Evolutionary conservation across 2,888 invertebrate species (phyloP), one percentile per base, ranked within the genome.

Genomic region (Synergus gifuensis): DNA sequence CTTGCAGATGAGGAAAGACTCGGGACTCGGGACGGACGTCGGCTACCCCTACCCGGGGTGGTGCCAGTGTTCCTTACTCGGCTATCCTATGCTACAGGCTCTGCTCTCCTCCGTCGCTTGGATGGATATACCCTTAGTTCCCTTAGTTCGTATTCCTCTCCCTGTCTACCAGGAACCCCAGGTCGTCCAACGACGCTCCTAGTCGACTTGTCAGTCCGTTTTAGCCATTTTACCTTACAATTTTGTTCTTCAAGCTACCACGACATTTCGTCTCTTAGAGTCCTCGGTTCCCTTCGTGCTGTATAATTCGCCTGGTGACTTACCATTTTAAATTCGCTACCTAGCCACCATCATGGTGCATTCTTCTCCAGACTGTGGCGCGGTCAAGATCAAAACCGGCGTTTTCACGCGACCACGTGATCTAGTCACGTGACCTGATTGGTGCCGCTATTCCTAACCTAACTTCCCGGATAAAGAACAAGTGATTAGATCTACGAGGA

Each of bases 1-100:
- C 96, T 96, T 96, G 96, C 96, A 96, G 96, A 96, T 96, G 96
- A 96, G 96, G 91, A 92, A 92, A 92, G 92, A 92, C 92, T 91
- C 91, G 92, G 91, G 91, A 90, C 91, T 92, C 92, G 92, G 92
- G 92, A 90, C 91, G 91, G 87, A 90, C 91, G 91, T 91, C 91
- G 91, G 91, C 92, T 92, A 92, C 92, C 91, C 90, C 92, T 92
- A 92, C 92, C 91, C 89, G 86, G 91, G 91, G 91, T 91, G 90
- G 89, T 89, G 90, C 89, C 91, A 90, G 90, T 90, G 88, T 90
- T 90, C 91, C 90, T 91, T 89, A 88, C 90, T 90, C 89, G 87
- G 89, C 90, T 90, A 89, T 86, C 88, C 90, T 90, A 90, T 90
- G 89, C 90, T 89, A 90, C 89, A 85, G 22, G 44, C 79, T 78